A percentile compares a stretch with the other conserved stretches of the same genome.
phyloP scores from a whole-genome alignment of 2,797 vertebrate species.

The Sardinella longiceps region DNA sequence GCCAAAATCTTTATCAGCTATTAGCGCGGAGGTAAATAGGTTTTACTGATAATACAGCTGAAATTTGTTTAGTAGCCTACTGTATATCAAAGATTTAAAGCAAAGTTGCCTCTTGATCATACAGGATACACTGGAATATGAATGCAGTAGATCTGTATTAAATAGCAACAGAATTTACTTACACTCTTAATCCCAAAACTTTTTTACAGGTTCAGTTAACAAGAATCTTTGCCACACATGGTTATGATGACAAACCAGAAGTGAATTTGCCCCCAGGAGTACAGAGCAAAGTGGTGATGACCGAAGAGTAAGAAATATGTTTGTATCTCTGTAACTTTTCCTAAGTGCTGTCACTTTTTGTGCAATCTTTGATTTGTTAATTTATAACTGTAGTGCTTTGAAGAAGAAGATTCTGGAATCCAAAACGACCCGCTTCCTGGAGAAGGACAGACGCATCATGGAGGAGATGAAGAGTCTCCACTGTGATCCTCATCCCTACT shows the following conservation, averaged over 20 bases:
- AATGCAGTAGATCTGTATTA: too few species aligned
- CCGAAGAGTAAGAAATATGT: constrained; percentile 56
- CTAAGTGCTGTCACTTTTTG: neutral
- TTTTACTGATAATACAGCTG: neutral
- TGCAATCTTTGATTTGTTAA: neutral
- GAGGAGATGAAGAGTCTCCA: constrained; percentile 69
- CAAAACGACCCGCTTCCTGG: constrained; percentile 35
- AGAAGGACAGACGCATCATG: constrained; percentile 64
- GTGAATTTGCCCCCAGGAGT: constrained; percentile 59
- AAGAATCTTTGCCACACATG: constrained; percentile 33
- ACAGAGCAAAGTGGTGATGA: constrained; percentile 55
- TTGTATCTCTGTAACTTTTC: neutral
- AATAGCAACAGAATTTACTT: too few species aligned
- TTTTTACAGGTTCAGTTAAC: constrained; percentile 49
- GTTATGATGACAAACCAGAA: constrained; percentile 63
- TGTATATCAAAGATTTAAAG: neutral
- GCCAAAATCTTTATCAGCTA: constrained; percentile 44
- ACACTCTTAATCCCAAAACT: neutral
- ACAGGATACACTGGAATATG: neutral
- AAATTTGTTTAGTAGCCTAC: too few species aligned
- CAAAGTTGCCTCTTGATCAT: neutral
- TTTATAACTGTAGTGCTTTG: constrained; percentile 52
- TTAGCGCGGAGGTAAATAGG: constrained; percentile 50
- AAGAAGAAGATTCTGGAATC: constrained; percentile 61
- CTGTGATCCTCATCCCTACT: constrained; percentile 68